Evolutionary conservation across 2,797 vertebrate species (phyloP), one percentile per base, ranked within the genome.

Genomic region (Syngnathus rostellatus): DNA sequence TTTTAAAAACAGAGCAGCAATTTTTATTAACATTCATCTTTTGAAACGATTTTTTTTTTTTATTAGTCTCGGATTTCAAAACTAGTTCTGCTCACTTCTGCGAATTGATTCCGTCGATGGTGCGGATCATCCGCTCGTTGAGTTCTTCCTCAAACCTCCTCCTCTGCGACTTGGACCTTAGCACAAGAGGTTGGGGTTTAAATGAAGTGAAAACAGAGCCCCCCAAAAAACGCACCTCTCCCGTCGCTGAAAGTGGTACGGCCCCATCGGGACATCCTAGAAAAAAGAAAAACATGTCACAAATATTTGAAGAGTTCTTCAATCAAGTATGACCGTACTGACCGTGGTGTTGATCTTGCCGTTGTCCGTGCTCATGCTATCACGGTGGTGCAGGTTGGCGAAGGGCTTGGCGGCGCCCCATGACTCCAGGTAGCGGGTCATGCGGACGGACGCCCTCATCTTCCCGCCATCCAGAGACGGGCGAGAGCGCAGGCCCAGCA

Each of bases 401-500:
- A 99, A 99, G 0, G 97, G 97, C 78, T 99, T 99, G 76, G 94
- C 97, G 0, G 97, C 97, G 39, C 97, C 96, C 97, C 97, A 98
- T 7, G 96, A 98, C 81, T 98, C 97, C 85, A 99, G 87, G 81
- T 99, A 99, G 25, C 95, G 93, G 11, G 97, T 98, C 97, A 99
- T 98, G 76, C 97, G 91, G 53, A 99, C 94, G 0, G 96, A 98
- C 0, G 95, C 97, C 81, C 97, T 92, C 96, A 95, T 98, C 86
- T 97, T 98, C 65, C 91, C 93, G 66, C 93, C 92, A 1, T 98
- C 93, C 6, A 95, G 73, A 0, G 93, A 91, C 0, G 94, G 90
- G 11, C 95, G 92, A 31, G 94, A 92, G 57, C 94, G 90, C 64
- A 94, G 87, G 43, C 92, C 90, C 63, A 96, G 86, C 79, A 92